Evolutionary conservation across 2,797 vertebrate genomes (phyloP).

Genomic region (Dipus sagitta): DNA sequence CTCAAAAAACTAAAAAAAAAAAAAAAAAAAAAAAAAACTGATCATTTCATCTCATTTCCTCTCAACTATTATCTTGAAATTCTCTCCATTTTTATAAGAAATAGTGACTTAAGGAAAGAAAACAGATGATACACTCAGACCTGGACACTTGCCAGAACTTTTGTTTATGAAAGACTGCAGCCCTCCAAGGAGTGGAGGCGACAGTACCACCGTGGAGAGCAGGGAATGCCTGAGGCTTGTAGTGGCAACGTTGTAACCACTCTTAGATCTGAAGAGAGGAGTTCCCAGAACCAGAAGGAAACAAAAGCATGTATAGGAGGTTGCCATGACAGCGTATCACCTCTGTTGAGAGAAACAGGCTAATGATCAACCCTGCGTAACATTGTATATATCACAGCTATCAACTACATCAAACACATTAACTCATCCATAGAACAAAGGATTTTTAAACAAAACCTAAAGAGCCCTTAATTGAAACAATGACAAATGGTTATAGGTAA

Average conservation of each 20-base stretch:
- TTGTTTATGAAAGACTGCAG: slow-evolving; percentile 28
- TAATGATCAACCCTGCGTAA: background rate
- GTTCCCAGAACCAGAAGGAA: slow-evolving; percentile 11
- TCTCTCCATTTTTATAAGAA: slow-evolving; percentile 49
- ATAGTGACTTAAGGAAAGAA: slow-evolving; percentile 13
- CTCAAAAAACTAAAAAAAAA: too few relatives aligned
- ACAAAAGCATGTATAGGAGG: background rate
- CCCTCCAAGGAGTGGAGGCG: background rate
- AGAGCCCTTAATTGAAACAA: background rate
- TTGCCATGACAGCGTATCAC: background rate
- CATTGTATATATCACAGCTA: background rate
- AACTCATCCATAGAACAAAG: background rate
- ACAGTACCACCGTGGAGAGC: background rate
- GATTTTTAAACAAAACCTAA: slow-evolving; percentile 38
- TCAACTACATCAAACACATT: background rate
- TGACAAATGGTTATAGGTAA: background rate
- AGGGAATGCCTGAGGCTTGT: background rate
- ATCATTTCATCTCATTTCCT: slow-evolving; percentile 24
- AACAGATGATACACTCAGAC: background rate
- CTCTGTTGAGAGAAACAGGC: background rate
- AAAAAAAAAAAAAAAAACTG: too few relatives aligned
- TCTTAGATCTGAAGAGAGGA: background rate
- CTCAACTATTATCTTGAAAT: slow-evolving; percentile 8
- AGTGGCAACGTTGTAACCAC: background rate
- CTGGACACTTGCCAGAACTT: background rate